These are phyloP conservation scores for Lophius americanus DNA, from an alignment of 2,797 vertebrate genomes.

Conservation along the genomic window DNA sequence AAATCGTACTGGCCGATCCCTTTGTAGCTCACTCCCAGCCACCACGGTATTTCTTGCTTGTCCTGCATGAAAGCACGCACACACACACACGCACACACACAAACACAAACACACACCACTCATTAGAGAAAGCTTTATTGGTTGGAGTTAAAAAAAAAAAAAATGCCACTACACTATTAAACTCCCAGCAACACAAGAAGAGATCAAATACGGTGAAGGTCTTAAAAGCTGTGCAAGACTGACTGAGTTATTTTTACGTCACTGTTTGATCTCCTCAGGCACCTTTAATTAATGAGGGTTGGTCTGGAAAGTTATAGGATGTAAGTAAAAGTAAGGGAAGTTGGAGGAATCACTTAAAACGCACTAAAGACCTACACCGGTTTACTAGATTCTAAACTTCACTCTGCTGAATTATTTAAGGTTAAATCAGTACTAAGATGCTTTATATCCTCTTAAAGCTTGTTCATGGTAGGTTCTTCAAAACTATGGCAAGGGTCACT, in stretches of 20 bases:
- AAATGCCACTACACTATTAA: constrained; percentile 64
- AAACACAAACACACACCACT: constrained; percentile 16
- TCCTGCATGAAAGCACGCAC: constrained; percentile 83
- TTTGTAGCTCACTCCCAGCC: constrained; percentile 98
- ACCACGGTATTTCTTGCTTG: constrained; percentile 98
- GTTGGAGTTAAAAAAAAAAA: constrained; percentile 36
- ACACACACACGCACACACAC: constrained; percentile 7
- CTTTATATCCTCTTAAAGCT: neutral
- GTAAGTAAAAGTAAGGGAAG: constrained; percentile 13
- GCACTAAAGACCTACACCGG: neutral
- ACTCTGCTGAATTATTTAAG: constrained; percentile 4
- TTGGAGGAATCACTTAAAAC: constrained; percentile 26
- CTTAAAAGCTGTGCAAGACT: constrained; percentile 47
- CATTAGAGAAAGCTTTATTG: constrained; percentile 62
- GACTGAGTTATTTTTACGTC: constrained; percentile 41
- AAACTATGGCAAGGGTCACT: too few relatives aligned
- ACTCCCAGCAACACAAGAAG: constrained; percentile 56
- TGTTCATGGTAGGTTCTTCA: too few relatives aligned
- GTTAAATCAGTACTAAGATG: constrained; percentile 1
- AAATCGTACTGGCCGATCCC: constrained; percentile 97
- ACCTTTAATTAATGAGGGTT: constrained; percentile 59
- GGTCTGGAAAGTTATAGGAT: constrained; percentile 38
- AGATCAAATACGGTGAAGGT: constrained; percentile 64
- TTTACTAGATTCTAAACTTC: neutral
- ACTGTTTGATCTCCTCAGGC: constrained; percentile 70